phyloP scores from a whole-genome alignment of 2,113 vertebrate species.

The Chaetops frenatus region DNA sequence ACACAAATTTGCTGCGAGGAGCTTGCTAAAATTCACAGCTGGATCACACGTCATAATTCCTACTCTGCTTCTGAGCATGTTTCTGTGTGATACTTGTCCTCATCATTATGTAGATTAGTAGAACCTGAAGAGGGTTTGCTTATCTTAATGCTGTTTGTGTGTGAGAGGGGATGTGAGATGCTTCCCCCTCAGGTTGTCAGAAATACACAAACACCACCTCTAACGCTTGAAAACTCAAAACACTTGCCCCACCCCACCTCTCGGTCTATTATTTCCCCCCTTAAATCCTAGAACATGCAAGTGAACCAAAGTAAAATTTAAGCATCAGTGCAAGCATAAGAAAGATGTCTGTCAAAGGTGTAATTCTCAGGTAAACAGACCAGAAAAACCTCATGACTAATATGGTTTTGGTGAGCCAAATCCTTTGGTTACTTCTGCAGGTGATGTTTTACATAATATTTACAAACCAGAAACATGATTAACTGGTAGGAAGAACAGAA shows the following conservation, averaged over 20 bases:
- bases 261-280: not conserved
- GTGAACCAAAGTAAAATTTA: not conserved
- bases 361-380: not conserved
- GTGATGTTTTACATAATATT: not conserved
- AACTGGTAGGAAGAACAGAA: not conserved
- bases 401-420: not conserved
- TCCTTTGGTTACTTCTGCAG: not conserved
- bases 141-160: not conserved
- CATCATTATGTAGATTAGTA: rapidly evolving
- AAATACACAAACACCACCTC: not conserved
- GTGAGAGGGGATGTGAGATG: not conserved
- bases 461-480: not conserved
- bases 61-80: rapidly evolving
- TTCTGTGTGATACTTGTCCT: not conserved
- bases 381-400: not conserved
- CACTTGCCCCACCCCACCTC: not conserved
- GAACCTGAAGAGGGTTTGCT: not conserved
- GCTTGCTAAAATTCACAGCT: not conserved
- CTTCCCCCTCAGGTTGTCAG: not conserved
- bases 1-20: not conserved
- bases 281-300: not conserved
- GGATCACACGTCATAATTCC: rapidly evolving
- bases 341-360: not conserved
- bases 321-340: rapidly evolving
- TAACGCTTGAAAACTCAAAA: not conserved